Conservation (phyloP, 2,113 vertebrate genomes). For the Sorex fumeus region DNA sequence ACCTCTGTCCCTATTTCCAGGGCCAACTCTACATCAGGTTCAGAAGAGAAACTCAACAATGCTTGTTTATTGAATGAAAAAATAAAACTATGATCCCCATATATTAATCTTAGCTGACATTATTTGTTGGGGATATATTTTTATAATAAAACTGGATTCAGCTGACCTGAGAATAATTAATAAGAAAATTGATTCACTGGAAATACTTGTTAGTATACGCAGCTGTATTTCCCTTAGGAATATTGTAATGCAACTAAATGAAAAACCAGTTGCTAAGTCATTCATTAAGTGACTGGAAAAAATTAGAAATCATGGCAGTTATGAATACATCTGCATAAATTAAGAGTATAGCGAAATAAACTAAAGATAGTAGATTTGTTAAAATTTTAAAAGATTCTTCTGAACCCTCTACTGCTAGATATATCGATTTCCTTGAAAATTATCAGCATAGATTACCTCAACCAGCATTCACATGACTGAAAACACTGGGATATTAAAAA, state of each 20-base stretch:
- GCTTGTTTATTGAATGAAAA: slow-evolving; percentile 35
- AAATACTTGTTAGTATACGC: neutral
- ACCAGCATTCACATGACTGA: neutral
- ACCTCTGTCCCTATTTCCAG: neutral
- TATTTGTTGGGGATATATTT: neutral
- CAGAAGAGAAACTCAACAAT: neutral
- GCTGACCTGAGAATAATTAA: neutral
- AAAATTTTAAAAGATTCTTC: slow-evolving; percentile 40
- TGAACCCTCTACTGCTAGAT: neutral
- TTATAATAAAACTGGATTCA: slow-evolving; percentile 17
- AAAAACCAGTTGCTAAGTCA: slow-evolving; percentile 35
- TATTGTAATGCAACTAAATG: slow-evolving; percentile 2
- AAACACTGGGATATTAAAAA: neutral
- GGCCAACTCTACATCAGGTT: neutral
- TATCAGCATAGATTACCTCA: slow-evolving; percentile 20
- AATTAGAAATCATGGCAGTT: slow-evolving; percentile 59
- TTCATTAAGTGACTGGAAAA: slow-evolving; percentile 61
- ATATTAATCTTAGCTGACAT: neutral
- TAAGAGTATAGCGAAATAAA: slow-evolving; percentile 42
- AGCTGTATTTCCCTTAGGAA: slow-evolving; percentile 41
- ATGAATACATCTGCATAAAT: slow-evolving; percentile 11
- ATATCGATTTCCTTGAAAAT: slow-evolving; percentile 18
- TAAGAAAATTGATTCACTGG: slow-evolving; percentile 43
- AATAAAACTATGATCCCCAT: neutral
- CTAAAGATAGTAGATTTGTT: slow-evolving; percentile 40